Conservation (phyloP, 2,113 vertebrate genomes). For the Scomber japonicus region DNA sequence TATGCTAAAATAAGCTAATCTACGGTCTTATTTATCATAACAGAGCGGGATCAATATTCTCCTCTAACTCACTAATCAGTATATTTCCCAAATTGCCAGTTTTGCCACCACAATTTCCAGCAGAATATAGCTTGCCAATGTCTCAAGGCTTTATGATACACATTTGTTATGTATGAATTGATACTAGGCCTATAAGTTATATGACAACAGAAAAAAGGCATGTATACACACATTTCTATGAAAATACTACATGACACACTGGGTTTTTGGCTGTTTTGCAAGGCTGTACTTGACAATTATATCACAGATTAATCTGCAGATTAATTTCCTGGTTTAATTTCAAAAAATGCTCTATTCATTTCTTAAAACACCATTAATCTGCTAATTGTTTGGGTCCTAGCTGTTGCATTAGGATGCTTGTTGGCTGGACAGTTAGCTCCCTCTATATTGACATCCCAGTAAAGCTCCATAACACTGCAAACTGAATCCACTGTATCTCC, state of each 20-base stretch:
- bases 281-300: background rate
- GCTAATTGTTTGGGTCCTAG: background rate
- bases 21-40: too few relatives aligned
- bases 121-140: background rate
- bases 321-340: background rate
- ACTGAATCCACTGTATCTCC: background rate
- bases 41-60: too few relatives aligned
- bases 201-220: background rate
- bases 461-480: background rate
- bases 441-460: background rate
- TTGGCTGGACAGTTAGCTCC: background rate
- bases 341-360: background rate
- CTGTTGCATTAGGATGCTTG: background rate
- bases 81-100: background rate
- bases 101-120: background rate
- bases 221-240: background rate
- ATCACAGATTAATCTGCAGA: constrained; percentile 7
- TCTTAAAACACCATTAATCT: background rate
- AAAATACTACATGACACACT: background rate
- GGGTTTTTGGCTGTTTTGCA: background rate
- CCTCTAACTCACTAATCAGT: too few relatives aligned
- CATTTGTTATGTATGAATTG: background rate
- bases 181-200: background rate
- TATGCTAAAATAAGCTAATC: too few relatives aligned
- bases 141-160: background rate